A percentile compares a stretch with the other conserved stretches of the same genome.
Conservation (phyloP, 2,888 invertebrate genomes). For the Stenchaetothrips biformis region DNA sequence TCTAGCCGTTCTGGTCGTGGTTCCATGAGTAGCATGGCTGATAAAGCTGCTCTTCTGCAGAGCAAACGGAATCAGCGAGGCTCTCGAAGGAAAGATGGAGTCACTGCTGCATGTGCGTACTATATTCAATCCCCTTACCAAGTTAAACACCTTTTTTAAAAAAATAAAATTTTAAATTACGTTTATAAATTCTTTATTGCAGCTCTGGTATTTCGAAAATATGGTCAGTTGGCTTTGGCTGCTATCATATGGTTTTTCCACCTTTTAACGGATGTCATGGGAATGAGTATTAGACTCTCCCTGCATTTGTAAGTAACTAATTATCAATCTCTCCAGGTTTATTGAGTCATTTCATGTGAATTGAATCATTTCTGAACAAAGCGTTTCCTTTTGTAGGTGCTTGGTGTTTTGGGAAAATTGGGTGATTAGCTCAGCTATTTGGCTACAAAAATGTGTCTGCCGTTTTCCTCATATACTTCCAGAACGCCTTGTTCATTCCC, state of each 20-base stretch:
- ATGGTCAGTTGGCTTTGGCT: slow-evolving; percentile 53
- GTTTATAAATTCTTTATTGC: slow-evolving; percentile 34
- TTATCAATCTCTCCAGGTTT: background rate
- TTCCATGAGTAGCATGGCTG: background rate
- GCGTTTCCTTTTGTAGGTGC: slow-evolving; percentile 35
- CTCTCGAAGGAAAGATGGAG: slow-evolving; percentile 12
- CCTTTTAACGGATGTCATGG: slow-evolving; percentile 72
- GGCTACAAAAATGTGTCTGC: slow-evolving; percentile 47
- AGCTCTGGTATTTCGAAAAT: slow-evolving; percentile 46
- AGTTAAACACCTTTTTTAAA: slow-evolving; percentile 2
- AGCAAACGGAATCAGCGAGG: background rate
- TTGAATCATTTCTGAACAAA: background rate
- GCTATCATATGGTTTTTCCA: slow-evolving; percentile 69
- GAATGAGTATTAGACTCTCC: slow-evolving; percentile 67
- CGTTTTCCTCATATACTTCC: slow-evolving; percentile 39
- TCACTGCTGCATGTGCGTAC: slow-evolving; percentile 34
- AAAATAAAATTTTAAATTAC: background rate
- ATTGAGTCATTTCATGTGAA: background rate
- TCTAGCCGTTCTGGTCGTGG: background rate
- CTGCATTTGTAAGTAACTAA: slow-evolving; percentile 62
- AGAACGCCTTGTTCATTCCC: slow-evolving; percentile 26
- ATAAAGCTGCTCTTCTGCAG: slow-evolving; percentile 11
- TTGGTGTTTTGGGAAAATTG: slow-evolving; percentile 46
- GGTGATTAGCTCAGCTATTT: slow-evolving; percentile 48
- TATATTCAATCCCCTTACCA: background rate